Percentiles rank a stretch among this genome's conserved stretches.
Conservation (phyloP, 2,113 vertebrate genomes). For the Ciconia maguari region DNA sequence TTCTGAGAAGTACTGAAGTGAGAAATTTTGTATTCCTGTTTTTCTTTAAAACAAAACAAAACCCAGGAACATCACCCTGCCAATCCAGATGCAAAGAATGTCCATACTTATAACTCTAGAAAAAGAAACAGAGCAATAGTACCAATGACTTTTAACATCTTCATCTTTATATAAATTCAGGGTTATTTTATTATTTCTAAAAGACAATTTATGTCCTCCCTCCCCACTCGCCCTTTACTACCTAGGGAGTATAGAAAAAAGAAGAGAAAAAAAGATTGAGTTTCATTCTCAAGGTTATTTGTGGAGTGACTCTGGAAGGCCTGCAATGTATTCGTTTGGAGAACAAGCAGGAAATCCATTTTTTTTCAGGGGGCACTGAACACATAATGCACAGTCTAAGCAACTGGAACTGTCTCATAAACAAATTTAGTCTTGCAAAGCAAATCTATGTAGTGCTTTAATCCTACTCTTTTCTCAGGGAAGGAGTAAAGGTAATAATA, state of each 20-base stretch:
- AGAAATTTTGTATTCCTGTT: not conserved
- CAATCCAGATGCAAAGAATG: not conserved
- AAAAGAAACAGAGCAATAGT: not conserved
- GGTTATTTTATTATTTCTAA: not conserved
- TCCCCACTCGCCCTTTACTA: accelerated
- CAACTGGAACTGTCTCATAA: not conserved
- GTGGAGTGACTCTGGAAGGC: not conserved
- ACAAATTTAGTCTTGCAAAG: not conserved
- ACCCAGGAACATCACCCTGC: not conserved
- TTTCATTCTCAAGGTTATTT: not conserved
- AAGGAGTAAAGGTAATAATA: not conserved
- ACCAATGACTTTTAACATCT: not conserved
- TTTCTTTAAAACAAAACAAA: not conserved
- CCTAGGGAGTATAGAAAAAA: not conserved
- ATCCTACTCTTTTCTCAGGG: not conserved
- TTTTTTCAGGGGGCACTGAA: not conserved
- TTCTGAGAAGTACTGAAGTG: not conserved
- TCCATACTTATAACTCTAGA: not conserved
- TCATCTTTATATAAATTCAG: not conserved
- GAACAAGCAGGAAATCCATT: not conserved
- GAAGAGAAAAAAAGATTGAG: not conserved
- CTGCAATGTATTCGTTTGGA: not conserved
- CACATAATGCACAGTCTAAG: not conserved
- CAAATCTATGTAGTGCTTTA: not conserved
- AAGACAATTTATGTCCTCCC: not conserved